Base-by-base conservation (phyloP, 2,888 invertebrate genomes). In the Cosmia pyralina region DNA sequence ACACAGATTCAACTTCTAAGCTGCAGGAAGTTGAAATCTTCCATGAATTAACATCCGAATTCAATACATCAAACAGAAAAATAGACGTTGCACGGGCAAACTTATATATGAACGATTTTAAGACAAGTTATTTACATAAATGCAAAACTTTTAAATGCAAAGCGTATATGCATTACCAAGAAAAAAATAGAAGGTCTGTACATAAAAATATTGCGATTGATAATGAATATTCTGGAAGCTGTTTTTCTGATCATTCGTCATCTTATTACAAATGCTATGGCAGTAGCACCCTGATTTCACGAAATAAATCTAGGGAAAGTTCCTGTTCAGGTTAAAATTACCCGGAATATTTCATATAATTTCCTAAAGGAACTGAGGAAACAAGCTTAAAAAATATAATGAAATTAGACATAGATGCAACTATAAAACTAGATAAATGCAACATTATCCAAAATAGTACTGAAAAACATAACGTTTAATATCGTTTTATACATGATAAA, bases 301-400 rank as follows among this genome's bases (percentile, higher is more conserved):
- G 38, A 28, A 58, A 69, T 8, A 81, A 75, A 62, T 82, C 76
- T 8, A 70, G 44, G 58, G 69, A 81, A 72, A 83, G 80, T 72
- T 88, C 81, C 34, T 83, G 78, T 34, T 86, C 83, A 19, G 72
- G 78, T 13, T 68, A 84, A 59, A 82, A 85, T 46, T 55, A 77
- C 70, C 69, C 83, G n/a, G 79, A 80, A 65, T 83, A 85, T 77
- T 70, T 83, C 13, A 77, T 81, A 63, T 63, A 70, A 19, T 82
- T 83, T 53, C 82, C 83, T 60, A 84, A 83, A 81, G 68, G 69
- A 62, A 71, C 84, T 13, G 77, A 76, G 1, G 75, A 83, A 64
- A 77, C 75, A 59, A 85, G 83, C 55, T 46, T 86, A 38, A 75
- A 85, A 59, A 81, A 86, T 69, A 71, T 81, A 0, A 77, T 83